These are phyloP conservation scores for Acrossocheilus wenchowensis DNA, from an alignment of 2,797 vertebrate species.

Conservation along the genomic window DNA sequence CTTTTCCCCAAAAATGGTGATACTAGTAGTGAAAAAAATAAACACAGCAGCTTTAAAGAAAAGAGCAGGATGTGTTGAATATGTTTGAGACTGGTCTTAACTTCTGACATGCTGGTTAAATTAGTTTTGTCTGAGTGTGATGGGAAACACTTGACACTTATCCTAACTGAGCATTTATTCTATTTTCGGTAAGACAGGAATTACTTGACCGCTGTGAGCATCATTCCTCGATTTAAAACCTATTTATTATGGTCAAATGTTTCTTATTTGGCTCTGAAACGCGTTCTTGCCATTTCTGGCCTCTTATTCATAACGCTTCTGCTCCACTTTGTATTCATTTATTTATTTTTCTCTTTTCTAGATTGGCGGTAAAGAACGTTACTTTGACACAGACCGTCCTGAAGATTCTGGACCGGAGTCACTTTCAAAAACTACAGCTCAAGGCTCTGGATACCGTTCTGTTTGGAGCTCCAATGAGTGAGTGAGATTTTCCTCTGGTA, in stretches of 20 bases:
- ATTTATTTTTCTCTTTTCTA: constrained; percentile 65
- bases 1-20: background rate
- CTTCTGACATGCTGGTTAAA: background rate
- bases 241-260: background rate
- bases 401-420: constrained; percentile 95
- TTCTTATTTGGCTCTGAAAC: background rate
- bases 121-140: background rate
- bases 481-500: constrained; percentile 65
- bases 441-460: constrained; percentile 96
- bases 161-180: background rate
- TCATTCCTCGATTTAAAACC: background rate
- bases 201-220: background rate
- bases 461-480: constrained; percentile 92
- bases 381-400: constrained; percentile 89
- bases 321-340: constrained; percentile 27
- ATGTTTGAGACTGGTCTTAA: background rate
- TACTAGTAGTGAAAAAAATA: too few species aligned
- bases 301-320: background rate
- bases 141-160: background rate
- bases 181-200: background rate
- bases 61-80: background rate
- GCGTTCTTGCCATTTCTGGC: background rate
- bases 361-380: constrained; percentile 91
- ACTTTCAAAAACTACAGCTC: constrained; percentile 94
- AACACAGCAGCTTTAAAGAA: background rate